Evolutionary conservation across 2,888 invertebrate species (phyloP), one percentile per base, ranked within the genome.

Genomic region (Creontiades dilutus): DNA sequence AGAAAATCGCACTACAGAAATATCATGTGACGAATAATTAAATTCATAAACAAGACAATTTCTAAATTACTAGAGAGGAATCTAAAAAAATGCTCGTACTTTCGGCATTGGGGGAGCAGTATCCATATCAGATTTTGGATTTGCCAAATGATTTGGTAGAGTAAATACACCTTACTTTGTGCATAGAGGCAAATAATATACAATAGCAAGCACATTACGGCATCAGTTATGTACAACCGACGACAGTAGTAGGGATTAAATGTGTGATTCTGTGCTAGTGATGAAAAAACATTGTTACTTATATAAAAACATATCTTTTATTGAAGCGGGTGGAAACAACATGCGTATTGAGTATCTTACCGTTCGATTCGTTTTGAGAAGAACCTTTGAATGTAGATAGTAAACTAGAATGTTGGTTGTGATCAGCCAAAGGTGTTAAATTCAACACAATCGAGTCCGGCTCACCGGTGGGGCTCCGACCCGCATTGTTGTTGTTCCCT

Each of bases 391-490:
- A 96, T 11, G 96, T 96, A 92, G 95, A 95, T 93, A 96, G 95
- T 92, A 92, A 90, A 86, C 92, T 92, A 93, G 94, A 94, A 92
- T 94, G 94, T 93, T 94, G 94, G 91, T 94, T 94, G 84, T 93
- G 93, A 91, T 94, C 94, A 95, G 95, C 91, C 55, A 94, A 93
- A 5, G 97, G 97, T 85, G 96, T 96, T 94, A 97, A 95, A 93
- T 97, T 97, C 89, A 97, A 94, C 91, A 97, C 95, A 91, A 97
- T 95, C 92, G 96, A 95, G 92, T 95, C 95, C 89, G 91, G 52
- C 68, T 92, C 91, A 90, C 91, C 68, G 92, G 92, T 85, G 91
- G 91, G 90, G 82, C 91, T 91, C 47, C 90, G 86, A 23, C 90
- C 90, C 16, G 90, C 81, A 28, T 92, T 92, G 90, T 93, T 93